A percentile compares a stretch with the other conserved stretches of the same genome.
phyloP scores from a whole-genome alignment of 2,797 vertebrate genomes.

The Simalia tracyae region DNA sequence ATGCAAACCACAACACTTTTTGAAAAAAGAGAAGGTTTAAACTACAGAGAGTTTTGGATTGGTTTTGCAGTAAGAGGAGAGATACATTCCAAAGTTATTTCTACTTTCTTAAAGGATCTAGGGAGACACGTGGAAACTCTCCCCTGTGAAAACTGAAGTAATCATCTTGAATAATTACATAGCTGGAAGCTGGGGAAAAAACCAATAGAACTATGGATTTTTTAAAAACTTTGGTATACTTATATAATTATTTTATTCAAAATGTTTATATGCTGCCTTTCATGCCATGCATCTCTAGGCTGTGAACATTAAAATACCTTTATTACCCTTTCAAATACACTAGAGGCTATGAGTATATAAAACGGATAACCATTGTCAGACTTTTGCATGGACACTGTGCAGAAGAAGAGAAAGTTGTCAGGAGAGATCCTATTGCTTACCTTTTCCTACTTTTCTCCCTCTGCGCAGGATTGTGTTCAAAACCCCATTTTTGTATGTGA shows the following conservation, averaged over 20 bases:
- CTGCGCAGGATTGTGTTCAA: neutral
- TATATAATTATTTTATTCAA: too few species aligned
- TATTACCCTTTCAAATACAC: neutral
- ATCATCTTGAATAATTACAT: neutral
- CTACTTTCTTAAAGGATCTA: neutral
- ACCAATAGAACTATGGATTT: neutral
- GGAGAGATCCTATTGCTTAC: neutral
- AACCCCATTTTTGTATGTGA: slow-evolving; percentile 45
- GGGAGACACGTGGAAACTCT: neutral
- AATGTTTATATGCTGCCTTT: neutral
- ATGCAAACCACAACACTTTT: neutral
- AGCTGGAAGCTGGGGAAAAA: neutral
- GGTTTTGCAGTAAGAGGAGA: neutral
- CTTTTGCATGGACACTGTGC: neutral
- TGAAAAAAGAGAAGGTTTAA: neutral
- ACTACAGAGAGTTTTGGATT: neutral
- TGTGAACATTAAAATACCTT: neutral
- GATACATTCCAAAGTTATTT: neutral
- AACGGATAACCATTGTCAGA: neutral
- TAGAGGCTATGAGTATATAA: neutral
- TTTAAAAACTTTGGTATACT: neutral
- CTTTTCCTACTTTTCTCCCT: slow-evolving; percentile 12
- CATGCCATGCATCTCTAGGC: neutral
- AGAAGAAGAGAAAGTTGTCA: neutral
- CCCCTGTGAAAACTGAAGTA: neutral